Conservation (phyloP, 1,140 invertebrate genomes). For the Saxidomus purpurata region DNA sequence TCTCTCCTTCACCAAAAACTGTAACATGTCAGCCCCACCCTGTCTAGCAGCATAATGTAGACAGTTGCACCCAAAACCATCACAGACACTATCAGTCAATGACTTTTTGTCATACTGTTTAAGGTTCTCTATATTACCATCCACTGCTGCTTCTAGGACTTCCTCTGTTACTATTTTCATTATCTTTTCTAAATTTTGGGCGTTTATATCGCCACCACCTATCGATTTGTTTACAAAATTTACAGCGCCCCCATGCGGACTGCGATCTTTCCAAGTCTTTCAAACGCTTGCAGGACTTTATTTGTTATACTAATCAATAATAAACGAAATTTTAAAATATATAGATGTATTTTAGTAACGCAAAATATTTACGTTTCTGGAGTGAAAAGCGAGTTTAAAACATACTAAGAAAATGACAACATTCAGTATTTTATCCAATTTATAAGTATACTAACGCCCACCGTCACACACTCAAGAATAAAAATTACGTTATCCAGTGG, state of each 20-base stretch:
- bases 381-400: too few species aligned
- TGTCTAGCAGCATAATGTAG: slow-evolving; percentile 87
- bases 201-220: neutral
- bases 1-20: slow-evolving; percentile 81
- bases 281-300: neutral
- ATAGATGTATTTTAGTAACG: neutral
- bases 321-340: neutral
- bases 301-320: neutral
- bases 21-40: slow-evolving; percentile 81
- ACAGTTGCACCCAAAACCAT: slow-evolving; percentile 84
- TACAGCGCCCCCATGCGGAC: neutral
- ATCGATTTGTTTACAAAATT: slow-evolving; percentile 16
- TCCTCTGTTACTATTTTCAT: slow-evolving; percentile 50
- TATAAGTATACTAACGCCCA: too few species aligned
- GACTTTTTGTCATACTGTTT: slow-evolving; percentile 28
- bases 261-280: neutral
- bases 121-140: slow-evolving; percentile 66
- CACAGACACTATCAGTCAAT: slow-evolving; percentile 72
- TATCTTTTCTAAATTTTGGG: neutral
- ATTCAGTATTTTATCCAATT: too few species aligned
- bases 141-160: slow-evolving; percentile 65
- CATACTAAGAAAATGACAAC: too few species aligned
- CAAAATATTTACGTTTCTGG: too few species aligned
- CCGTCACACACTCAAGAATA: too few species aligned
- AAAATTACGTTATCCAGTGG: too few species aligned